These are phyloP conservation scores for Syrrhaptes paradoxus DNA, from an alignment of 2,113 vertebrate species.

Conservation along the genomic window DNA sequence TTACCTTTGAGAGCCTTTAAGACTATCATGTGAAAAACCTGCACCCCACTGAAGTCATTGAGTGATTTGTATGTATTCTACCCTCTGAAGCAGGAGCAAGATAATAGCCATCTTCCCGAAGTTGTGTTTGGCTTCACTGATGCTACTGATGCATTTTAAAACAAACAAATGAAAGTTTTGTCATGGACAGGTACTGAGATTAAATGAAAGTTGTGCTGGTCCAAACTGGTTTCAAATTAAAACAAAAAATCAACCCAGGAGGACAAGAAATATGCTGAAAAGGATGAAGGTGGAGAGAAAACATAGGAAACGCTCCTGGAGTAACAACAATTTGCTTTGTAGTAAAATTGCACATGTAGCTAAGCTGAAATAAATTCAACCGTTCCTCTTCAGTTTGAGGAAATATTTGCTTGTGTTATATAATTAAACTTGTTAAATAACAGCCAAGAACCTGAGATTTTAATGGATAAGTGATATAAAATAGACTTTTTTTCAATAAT, in stretches of 20 bases:
- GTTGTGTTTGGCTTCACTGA: neutral
- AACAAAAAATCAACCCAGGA: neutral
- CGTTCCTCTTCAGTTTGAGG: neutral
- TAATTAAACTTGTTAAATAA: neutral
- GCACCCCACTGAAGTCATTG: neutral
- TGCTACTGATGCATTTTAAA: neutral
- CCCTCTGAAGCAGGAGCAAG: neutral
- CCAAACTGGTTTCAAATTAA: neutral
- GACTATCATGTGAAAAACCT: neutral
- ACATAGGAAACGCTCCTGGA: neutral
- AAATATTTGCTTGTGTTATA: neutral
- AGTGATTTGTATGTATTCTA: neutral
- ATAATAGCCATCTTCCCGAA: neutral
- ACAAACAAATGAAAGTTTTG: neutral
- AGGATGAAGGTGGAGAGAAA: neutral
- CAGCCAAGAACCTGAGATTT: neutral
- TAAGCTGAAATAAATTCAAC: neutral
- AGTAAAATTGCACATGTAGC: neutral
- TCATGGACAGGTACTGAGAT: neutral
- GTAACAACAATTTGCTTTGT: neutral
- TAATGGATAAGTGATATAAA: neutral
- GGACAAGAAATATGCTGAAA: neutral
- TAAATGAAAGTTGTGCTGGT: neutral
- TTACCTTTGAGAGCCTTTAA: neutral
- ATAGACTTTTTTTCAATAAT: neutral